phyloP scores from a whole-genome alignment of 2,888 invertebrate genomes.

The Nysson spinosus region DNA sequence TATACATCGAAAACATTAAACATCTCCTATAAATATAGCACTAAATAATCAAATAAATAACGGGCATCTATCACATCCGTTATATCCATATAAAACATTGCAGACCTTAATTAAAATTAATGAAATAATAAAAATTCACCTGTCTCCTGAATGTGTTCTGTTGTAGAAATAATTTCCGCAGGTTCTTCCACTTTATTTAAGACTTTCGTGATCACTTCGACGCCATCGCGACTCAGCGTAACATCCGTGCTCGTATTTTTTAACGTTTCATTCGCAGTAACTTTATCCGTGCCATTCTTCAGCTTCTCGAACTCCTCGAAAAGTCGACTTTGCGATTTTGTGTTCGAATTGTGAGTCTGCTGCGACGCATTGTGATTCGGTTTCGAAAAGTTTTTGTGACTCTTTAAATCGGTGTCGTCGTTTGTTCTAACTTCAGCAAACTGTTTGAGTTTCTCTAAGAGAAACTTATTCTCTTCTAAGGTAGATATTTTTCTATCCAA shows the following conservation, averaged over 20 bases:
- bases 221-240: constrained; percentile 82
- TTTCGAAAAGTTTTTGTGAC: constrained; percentile 29
- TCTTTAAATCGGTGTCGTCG: constrained; percentile 40
- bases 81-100: no score
- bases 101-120: background rate
- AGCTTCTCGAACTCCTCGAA: constrained; percentile 65
- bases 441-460: constrained; percentile 66
- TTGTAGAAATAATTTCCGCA: constrained; percentile 57
- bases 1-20: constrained; percentile 2
- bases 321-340: background rate
- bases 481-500: constrained; percentile 68
- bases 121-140: constrained; percentile 19
- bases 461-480: constrained; percentile 56
- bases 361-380: background rate
- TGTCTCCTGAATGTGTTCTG: constrained; percentile 64
- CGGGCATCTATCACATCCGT: no score
- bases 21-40: no score
- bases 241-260: constrained; percentile 76
- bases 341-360: background rate
- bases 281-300: constrained; percentile 69
- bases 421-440: constrained; percentile 65
- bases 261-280: constrained; percentile 60
- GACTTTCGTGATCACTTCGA: constrained; percentile 83
- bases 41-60: no score
- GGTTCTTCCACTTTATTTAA: constrained; percentile 79